Percentiles rank a stretch among this genome's conserved stretches.
Evolutionary conservation across 1,140 invertebrate species (phyloP).

Genomic region (Mycetomoellerius zeteki): DNA sequence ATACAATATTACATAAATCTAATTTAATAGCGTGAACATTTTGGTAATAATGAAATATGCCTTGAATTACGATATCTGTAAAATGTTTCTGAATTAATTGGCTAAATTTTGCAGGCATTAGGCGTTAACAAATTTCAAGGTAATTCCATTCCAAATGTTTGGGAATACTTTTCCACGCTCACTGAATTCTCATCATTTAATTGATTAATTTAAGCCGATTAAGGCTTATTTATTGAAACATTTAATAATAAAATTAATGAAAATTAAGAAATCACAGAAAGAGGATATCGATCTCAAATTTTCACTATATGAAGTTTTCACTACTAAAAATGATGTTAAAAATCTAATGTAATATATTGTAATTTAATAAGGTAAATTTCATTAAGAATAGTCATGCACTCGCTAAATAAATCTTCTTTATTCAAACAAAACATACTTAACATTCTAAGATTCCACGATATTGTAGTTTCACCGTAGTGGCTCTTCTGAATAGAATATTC

Average conservation of each 20-base stretch:
- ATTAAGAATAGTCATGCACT: too few species aligned
- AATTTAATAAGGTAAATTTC: neutral
- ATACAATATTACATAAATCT: neutral
- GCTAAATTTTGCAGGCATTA: neutral
- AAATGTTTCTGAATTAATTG: conserved; percentile 19
- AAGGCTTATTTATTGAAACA: neutral
- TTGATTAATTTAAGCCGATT: neutral
- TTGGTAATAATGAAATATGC: neutral
- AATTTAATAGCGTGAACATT: neutral
- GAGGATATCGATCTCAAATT: neutral
- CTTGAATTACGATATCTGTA: neutral
- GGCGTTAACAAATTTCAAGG: conserved; percentile 7
- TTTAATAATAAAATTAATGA: conserved; percentile 1
- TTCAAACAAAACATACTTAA: conserved; percentile 18
- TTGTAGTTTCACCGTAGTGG: neutral
- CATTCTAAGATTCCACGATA: neutral
- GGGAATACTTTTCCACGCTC: neutral
- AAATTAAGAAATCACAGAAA: neutral
- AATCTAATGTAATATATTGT: neutral
- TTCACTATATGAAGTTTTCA: neutral
- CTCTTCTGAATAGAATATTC: conserved; percentile 43
- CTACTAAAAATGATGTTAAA: neutral
- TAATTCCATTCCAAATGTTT: neutral
- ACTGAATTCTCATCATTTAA: neutral
- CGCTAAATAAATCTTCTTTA: neutral